phyloP scores from a whole-genome alignment of 2,113 vertebrate genomes.

The Anthoscopus minutus region DNA sequence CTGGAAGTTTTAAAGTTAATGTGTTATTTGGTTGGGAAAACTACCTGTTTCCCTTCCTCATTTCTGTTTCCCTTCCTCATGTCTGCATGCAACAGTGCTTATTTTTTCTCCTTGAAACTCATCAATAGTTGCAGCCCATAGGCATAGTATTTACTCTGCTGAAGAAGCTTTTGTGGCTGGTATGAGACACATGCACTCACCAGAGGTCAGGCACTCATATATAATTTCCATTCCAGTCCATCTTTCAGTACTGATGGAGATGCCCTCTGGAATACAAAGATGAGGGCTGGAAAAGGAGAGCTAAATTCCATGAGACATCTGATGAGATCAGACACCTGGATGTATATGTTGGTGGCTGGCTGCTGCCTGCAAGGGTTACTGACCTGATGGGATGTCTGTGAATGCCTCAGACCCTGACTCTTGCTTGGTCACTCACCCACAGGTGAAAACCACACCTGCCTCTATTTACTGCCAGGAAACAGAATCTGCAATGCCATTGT shows the following conservation, averaged over 20 bases:
- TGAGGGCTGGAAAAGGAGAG: not conserved
- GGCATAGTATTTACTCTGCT: not conserved
- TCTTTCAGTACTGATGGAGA: accelerated
- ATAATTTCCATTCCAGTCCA: not conserved
- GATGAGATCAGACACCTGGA: not conserved
- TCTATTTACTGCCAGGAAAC: not conserved
- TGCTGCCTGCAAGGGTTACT: not conserved
- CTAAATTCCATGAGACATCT: not conserved
- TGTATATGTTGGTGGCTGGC: accelerated
- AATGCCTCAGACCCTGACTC: not conserved
- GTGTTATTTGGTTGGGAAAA: not conserved
- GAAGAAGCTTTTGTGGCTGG: not conserved
- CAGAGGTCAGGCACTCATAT: not conserved
- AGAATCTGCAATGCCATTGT: accelerated
- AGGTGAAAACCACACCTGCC: not conserved
- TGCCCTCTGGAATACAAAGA: not conserved
- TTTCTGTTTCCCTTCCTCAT: not conserved
- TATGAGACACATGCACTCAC: not conserved
- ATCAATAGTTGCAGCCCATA: not conserved
- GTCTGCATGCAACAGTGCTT: not conserved
- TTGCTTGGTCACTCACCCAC: not conserved
- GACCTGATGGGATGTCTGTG: not conserved
- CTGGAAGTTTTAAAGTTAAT: not conserved
- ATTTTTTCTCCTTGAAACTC: not conserved
- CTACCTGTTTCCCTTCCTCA: not conserved